A percentile compares a stretch with the other conserved stretches of the same genome.
Conservation (phyloP, 2,888 invertebrate genomes). For the Reticulitermes lucifugus region DNA sequence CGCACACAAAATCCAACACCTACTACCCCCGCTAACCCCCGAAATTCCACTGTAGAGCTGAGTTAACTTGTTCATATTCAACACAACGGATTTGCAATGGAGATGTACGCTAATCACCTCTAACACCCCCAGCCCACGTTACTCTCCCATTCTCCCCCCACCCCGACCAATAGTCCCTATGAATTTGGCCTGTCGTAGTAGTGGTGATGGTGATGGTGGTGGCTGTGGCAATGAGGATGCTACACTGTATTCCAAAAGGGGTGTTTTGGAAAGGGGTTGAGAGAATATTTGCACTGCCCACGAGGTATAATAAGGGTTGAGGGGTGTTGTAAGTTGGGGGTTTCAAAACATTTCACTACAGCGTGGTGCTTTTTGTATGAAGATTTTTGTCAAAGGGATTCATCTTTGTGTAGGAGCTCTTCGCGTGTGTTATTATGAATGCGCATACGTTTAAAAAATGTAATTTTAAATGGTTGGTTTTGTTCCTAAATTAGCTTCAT, state of each 20-base stretch:
- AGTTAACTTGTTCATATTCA: conserved; percentile 48
- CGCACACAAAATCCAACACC: conserved; percentile 1
- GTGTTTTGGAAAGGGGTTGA: conserved; percentile 23
- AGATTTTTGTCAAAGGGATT: conserved; percentile 33
- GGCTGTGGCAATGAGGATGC: conserved; percentile 18
- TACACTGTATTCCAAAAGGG: conserved; percentile 27
- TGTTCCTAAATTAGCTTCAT: background rate
- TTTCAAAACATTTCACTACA: conserved; percentile 24
- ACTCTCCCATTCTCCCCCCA: background rate
- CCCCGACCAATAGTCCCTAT: conserved; percentile 28
- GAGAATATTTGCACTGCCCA: conserved; percentile 2
- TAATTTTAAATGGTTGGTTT: background rate
- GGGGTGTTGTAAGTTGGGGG: background rate
- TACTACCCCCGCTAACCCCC: background rate
- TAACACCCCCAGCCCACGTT: conserved; percentile 14
- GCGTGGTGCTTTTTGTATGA: conserved; percentile 7
- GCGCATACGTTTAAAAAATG: background rate
- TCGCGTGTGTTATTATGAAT: background rate
- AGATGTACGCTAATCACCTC: conserved; percentile 49
- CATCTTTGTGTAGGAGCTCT: background rate
- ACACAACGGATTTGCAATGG: conserved; percentile 50
- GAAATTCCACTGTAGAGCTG: conserved; percentile 1
- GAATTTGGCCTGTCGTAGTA: conserved; percentile 25
- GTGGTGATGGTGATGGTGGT: background rate
- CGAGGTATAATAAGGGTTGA: background rate